A percentile compares a stretch with the other conserved stretches of the same genome.
These are phyloP conservation scores for Mythimna loreyi DNA, from an alignment of 2,888 invertebrate species.

Conservation along the genomic window DNA sequence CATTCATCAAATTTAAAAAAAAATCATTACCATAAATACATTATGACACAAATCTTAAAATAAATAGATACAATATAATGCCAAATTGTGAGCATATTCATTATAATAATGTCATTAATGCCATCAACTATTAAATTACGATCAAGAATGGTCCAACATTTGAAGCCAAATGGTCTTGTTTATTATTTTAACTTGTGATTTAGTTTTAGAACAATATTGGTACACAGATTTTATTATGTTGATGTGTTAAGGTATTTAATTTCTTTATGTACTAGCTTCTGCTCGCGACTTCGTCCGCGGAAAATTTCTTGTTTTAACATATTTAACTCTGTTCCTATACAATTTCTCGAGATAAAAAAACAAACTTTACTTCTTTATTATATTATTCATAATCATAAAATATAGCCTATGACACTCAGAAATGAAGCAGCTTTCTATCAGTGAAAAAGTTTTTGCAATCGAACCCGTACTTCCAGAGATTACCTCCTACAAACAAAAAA, in stretches of 20 bases:
- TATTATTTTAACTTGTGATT: slow-evolving; percentile 16
- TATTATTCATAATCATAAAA: too few species aligned
- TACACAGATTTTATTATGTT: neutral
- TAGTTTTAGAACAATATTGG: slow-evolving; percentile 4
- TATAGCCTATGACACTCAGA: too few species aligned
- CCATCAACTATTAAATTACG: slow-evolving; percentile 19
- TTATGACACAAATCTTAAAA: neutral
- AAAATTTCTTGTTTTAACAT: too few species aligned
- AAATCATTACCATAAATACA: neutral
- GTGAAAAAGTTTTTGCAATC: too few species aligned
- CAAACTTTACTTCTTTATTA: too few species aligned
- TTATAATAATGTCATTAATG: slow-evolving; percentile 13
- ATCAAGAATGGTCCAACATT: slow-evolving; percentile 10
- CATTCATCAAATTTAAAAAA: neutral
- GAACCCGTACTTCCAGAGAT: too few species aligned
- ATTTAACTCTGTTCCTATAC: too few species aligned
- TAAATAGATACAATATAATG: slow-evolving; percentile 8
- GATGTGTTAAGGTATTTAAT: neutral
- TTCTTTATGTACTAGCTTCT: too few species aligned
- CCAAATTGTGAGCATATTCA: slow-evolving; percentile 16
- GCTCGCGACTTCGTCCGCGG: too few species aligned
- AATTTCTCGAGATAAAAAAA: too few species aligned
- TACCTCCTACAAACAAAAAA: too few species aligned
- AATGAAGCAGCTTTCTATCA: too few species aligned
- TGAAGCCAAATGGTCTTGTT: slow-evolving; percentile 38